A percentile compares a stretch with the other conserved stretches of the same genome.
Conservation (phyloP, 2,888 invertebrate species). For the Anaspis maculata region DNA sequence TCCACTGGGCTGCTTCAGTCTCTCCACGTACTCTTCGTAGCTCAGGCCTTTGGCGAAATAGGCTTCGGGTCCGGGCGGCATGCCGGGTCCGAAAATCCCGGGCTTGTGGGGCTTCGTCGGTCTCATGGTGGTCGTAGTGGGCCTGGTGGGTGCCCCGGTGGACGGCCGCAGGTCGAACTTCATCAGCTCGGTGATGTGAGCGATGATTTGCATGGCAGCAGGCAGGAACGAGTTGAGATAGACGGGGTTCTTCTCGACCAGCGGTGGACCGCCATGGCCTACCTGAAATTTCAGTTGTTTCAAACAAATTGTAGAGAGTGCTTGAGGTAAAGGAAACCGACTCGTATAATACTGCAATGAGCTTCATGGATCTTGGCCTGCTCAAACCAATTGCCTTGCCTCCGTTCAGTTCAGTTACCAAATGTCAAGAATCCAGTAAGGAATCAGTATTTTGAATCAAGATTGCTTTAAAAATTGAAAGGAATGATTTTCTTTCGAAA, state of each 20-base stretch:
- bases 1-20: slow-evolving; percentile 21
- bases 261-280: slow-evolving; percentile 24
- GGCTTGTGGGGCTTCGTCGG: slow-evolving; percentile 32
- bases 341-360: too few species aligned
- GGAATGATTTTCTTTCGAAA: too few species aligned
- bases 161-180: slow-evolving; percentile 45
- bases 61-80: slow-evolving; percentile 38
- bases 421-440: too few species aligned
- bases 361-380: too few species aligned
- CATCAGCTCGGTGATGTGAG: slow-evolving; percentile 54
- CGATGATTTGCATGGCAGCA: slow-evolving; percentile 59
- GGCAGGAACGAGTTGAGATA: slow-evolving; percentile 56
- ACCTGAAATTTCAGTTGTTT: background rate
- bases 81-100: slow-evolving; percentile 48
- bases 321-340: too few species aligned
- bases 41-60: slow-evolving; percentile 14
- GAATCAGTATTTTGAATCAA: too few species aligned
- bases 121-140: slow-evolving; percentile 16
- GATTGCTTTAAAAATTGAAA: too few species aligned
- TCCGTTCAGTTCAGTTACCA: too few species aligned
- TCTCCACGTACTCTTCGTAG: slow-evolving; percentile 25
- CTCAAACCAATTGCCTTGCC: too few species aligned
- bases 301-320: too few species aligned
- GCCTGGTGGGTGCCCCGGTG: slow-evolving; percentile 19
- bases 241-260: slow-evolving; percentile 44